Conservation (phyloP, 2,113 vertebrate species). For the Lathamus discolor region DNA sequence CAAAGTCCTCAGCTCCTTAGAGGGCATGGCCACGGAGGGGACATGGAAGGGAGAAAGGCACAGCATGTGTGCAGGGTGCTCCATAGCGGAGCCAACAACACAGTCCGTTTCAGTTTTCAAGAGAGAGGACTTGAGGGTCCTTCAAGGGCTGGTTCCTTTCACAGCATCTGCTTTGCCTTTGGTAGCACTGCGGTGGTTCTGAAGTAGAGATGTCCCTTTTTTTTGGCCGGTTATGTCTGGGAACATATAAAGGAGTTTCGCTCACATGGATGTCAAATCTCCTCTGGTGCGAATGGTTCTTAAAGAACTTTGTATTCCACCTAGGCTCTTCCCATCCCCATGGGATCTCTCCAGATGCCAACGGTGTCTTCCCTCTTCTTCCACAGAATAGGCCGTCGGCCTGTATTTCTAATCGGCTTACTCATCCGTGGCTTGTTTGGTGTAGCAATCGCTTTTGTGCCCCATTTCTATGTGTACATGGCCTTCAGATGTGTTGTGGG, state of each 20-base stretch:
- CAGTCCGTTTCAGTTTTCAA: background rate
- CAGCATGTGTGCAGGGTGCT: background rate
- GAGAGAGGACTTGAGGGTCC: background rate
- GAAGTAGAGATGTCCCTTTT: background rate
- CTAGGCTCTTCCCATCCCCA: background rate
- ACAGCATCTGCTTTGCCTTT: background rate
- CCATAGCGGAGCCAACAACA: background rate
- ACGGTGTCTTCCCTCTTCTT: background rate
- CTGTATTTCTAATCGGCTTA: slow-evolving; percentile 73
- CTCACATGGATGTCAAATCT: background rate
- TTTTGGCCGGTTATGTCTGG: background rate
- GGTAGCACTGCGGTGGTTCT: rapidly evolving
- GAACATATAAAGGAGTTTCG: rapidly evolving
- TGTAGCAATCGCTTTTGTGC: slow-evolving; percentile 73
- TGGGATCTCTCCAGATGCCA: background rate
- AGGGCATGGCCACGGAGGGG: rapidly evolving
- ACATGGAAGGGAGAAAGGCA: background rate
- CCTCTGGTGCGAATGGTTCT: background rate
- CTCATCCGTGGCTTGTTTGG: slow-evolving; percentile 69
- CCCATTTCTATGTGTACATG: slow-evolving; percentile 81
- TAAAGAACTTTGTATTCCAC: background rate
- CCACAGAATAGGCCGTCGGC: slow-evolving; percentile 82
- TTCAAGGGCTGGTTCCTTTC: background rate
- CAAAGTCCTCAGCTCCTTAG: background rate
- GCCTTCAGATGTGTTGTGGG: slow-evolving; percentile 76